Percentiles rank a stretch among this genome's conserved stretches.
Conservation (phyloP, 2,797 vertebrate genomes). For the Protosalanx chinensis region DNA sequence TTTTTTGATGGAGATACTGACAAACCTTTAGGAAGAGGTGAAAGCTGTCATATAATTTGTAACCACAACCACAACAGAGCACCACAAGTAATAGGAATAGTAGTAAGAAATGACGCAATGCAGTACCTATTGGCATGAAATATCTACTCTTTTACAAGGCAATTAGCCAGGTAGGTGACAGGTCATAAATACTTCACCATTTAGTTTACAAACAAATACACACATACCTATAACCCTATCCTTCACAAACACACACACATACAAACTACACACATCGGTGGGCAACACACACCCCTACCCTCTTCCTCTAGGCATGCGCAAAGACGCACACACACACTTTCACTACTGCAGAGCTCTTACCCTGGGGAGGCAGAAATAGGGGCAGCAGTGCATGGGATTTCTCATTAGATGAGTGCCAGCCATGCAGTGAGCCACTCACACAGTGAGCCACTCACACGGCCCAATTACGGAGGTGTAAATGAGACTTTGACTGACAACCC, state of each 20-base stretch:
- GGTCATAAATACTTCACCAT: constrained; percentile 7
- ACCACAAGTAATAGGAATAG: not conserved
- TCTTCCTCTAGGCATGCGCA: not conserved
- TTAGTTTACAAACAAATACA: not conserved
- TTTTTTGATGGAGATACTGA: too few species aligned
- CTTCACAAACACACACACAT: not conserved
- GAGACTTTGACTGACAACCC: constrained; percentile 29
- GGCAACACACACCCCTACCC: not conserved
- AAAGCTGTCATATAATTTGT: not conserved
- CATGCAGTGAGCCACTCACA: constrained; percentile 25
- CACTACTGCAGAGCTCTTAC: not conserved
- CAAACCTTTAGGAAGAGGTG: not conserved
- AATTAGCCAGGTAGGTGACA: constrained; percentile 14
- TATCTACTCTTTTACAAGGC: constrained; percentile 6
- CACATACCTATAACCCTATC: not conserved
- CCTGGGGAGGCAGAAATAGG: constrained; percentile 14
- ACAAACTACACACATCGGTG: not conserved
- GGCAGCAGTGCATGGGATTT: constrained; percentile 31
- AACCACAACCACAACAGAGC: not conserved
- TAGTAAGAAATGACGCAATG: constrained; percentile 7
- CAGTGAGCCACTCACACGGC: constrained; percentile 22
- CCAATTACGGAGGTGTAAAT: constrained; percentile 33
- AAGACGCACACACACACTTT: not conserved
- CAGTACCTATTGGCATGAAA: constrained; percentile 8
- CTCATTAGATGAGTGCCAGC: constrained; percentile 27